These are phyloP conservation scores for Andrena chrysosceles DNA, from an alignment of 2,888 invertebrate species.

Conservation along the genomic window DNA sequence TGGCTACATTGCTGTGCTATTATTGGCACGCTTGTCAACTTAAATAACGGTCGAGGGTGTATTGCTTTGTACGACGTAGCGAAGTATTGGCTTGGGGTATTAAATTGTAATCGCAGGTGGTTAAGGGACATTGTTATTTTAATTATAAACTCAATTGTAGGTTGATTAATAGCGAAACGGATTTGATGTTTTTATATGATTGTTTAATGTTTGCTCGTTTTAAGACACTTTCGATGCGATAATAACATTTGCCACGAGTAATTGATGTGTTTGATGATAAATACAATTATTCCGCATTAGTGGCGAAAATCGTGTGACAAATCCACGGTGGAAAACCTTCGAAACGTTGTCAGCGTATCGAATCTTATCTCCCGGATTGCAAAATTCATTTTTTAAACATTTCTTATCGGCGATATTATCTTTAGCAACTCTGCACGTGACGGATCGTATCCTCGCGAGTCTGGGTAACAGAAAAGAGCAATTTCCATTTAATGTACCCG, in stretches of 20 bases:
- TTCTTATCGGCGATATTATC: slow-evolving; percentile 19
- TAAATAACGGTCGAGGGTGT: neutral
- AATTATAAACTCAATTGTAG: too few species aligned
- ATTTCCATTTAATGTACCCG: neutral
- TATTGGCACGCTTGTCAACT: neutral
- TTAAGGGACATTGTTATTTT: too few species aligned
- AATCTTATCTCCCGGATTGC: slow-evolving; percentile 17
- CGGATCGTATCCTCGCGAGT: neutral
- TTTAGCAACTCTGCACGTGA: neutral
- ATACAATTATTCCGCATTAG: neutral
- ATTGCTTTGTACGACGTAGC: too few species aligned
- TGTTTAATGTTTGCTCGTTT: neutral
- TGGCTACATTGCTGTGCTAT: neutral
- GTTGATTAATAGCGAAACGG: neutral
- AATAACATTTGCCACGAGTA: neutral
- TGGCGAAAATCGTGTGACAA: neutral
- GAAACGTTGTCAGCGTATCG: neutral
- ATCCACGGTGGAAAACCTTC: neutral
- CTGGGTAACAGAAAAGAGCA: neutral
- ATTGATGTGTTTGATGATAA: neutral
- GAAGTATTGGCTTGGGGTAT: too few species aligned
- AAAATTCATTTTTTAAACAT: slow-evolving; percentile 10
- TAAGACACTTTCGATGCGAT: neutral
- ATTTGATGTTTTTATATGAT: neutral
- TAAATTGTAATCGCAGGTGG: too few species aligned